A percentile compares a stretch with the other conserved stretches of the same genome.
Evolutionary conservation across 1,140 invertebrate genomes (phyloP).

Genomic region (Ditylenchus dipsaci): DNA sequence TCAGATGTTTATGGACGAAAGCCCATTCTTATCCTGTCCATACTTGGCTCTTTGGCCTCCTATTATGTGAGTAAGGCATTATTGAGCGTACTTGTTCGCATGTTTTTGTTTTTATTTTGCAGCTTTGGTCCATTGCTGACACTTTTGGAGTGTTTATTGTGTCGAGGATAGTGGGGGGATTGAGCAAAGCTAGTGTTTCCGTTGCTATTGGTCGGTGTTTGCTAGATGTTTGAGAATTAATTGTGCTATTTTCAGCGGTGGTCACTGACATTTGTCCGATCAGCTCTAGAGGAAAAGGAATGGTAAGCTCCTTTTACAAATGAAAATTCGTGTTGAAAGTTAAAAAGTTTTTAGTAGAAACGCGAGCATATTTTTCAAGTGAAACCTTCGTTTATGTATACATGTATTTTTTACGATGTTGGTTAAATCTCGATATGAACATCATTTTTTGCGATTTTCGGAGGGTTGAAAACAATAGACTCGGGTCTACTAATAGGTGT

Average conservation of each 20-base stretch:
- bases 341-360: too few species aligned
- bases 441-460: too few species aligned
- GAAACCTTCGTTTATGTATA: too few species aligned
- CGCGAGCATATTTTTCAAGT: too few species aligned
- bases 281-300: constrained; percentile 79
- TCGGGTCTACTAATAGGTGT: too few species aligned
- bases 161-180: constrained; percentile 83
- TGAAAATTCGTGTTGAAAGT: too few species aligned
- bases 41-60: constrained; percentile 66
- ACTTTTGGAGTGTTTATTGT: constrained; percentile 84
- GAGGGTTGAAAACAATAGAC: too few species aligned
- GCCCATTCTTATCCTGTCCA: constrained; percentile 74
- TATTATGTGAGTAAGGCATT: constrained; percentile 41
- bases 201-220: constrained; percentile 68
- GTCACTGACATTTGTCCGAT: constrained; percentile 82
- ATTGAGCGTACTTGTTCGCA: not conserved
- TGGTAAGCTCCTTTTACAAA: constrained; percentile 70
- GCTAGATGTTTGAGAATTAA: not conserved
- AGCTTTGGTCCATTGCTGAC: not conserved
- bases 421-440: too few species aligned
- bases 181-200: constrained; percentile 89
- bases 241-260: constrained; percentile 66
- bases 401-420: too few species aligned
- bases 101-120: constrained; percentile 4
- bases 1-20: constrained; percentile 92